phyloP scores from a whole-genome alignment of 1,140 invertebrate genomes.

The Homalodisca vitripennis region DNA sequence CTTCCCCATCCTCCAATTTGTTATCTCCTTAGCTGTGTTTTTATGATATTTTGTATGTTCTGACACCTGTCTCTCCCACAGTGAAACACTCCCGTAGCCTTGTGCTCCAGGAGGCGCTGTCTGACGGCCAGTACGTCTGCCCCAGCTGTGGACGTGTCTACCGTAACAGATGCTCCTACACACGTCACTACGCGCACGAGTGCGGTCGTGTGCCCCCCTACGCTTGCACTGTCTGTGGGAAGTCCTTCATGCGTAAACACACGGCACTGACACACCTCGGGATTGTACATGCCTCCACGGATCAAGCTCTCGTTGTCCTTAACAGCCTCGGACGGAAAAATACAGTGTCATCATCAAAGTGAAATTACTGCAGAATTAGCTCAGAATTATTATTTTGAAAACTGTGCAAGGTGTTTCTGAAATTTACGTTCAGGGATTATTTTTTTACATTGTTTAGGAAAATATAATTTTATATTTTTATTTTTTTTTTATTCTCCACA shows the following conservation, averaged over 20 bases:
- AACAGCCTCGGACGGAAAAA: too few species aligned
- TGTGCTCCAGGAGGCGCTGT: slow-evolving; percentile 7
- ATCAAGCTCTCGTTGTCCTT: neutral
- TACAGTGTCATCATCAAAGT: too few species aligned
- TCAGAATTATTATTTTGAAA: too few species aligned
- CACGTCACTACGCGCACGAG: slow-evolving; percentile 39
- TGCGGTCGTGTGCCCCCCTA: slow-evolving; percentile 38
- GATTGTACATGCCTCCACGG: neutral
- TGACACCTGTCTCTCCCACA: neutral
- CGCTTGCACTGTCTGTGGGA: slow-evolving; percentile 45
- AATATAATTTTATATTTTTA: too few species aligned
- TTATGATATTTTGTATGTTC: too few species aligned
- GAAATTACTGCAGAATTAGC: too few species aligned
- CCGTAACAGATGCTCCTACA: slow-evolving; percentile 18
- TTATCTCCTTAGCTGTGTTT: too few species aligned
- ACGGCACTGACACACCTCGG: neutral
- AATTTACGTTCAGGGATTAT: too few species aligned
- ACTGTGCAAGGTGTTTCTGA: too few species aligned
- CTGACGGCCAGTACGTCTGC: slow-evolving; percentile 34
- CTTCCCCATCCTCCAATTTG: too few species aligned
- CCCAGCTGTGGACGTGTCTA: slow-evolving; percentile 39
- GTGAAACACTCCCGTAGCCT: slow-evolving; percentile 15
- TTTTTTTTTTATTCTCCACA: too few species aligned
- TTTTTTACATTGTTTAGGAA: too few species aligned
- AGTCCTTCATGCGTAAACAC: slow-evolving; percentile 24